Conservation (phyloP, 2,113 vertebrate species). For the Deroptyus accipitrinus region DNA sequence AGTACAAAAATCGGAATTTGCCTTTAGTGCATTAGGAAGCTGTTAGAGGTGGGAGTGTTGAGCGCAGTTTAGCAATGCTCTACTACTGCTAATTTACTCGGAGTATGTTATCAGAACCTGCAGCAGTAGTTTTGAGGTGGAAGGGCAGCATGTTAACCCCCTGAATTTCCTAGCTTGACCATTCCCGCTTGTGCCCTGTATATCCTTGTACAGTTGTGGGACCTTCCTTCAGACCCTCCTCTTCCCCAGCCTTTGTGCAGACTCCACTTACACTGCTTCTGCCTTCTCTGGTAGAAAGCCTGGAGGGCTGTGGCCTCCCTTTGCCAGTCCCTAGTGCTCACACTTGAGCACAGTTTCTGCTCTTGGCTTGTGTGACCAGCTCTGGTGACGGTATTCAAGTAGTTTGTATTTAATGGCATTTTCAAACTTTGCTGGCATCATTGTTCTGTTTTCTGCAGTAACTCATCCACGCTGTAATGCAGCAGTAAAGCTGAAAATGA, state of each 20-base stretch:
- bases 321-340: background rate
- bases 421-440: background rate
- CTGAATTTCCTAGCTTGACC: background rate
- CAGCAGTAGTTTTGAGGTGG: background rate
- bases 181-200: background rate
- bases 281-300: background rate
- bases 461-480: background rate
- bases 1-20: constrained; percentile 23
- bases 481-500: background rate
- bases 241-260: background rate
- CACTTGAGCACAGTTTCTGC: background rate
- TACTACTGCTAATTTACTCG: background rate
- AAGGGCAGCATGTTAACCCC: accelerated
- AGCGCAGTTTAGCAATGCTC: background rate
- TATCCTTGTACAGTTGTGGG: background rate
- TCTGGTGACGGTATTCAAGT: background rate
- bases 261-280: background rate
- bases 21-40: background rate
- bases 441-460: background rate
- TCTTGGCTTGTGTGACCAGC: background rate
- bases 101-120: background rate
- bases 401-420: background rate
- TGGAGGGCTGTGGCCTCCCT: background rate
- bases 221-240: background rate
- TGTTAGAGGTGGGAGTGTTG: background rate